Conservation (phyloP, 2,113 vertebrate species). For the Odocoileus virginianus region DNA sequence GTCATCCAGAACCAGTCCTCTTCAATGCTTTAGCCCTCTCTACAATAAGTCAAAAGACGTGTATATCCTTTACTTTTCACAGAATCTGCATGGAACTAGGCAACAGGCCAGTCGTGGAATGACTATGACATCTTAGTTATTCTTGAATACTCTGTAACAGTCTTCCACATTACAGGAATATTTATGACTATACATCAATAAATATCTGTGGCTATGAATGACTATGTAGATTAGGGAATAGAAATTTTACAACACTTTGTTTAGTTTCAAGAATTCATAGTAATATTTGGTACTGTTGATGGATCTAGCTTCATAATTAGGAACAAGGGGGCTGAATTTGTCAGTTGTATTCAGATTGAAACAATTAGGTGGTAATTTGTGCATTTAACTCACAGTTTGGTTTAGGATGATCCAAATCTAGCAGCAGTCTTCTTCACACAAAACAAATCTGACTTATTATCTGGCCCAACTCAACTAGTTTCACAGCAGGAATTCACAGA, state of each 20-base stretch:
- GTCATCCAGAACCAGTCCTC: background rate
- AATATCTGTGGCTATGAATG: background rate
- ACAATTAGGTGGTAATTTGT: conserved; percentile 43
- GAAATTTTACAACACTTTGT: background rate
- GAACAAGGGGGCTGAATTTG: background rate
- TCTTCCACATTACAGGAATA: background rate
- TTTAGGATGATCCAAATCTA: conserved; percentile 15
- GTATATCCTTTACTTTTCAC: background rate
- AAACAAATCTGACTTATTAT: conserved; percentile 53
- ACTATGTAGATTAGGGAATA: background rate
- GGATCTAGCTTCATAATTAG: background rate
- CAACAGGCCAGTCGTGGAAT: background rate
- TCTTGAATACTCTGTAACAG: background rate
- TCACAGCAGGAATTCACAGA: conserved; percentile 31
- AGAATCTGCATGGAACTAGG: background rate
- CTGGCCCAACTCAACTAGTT: background rate
- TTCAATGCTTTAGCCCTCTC: background rate
- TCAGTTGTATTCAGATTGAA: conserved; percentile 1
- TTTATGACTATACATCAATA: background rate
- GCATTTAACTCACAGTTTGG: conserved; percentile 22
- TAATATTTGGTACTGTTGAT: background rate
- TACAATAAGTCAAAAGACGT: background rate
- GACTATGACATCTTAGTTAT: background rate
- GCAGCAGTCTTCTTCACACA: conserved; percentile 32
- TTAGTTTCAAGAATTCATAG: background rate